These are phyloP conservation scores for Osmerus eperlanus DNA, from an alignment of 2,113 vertebrate genomes.

Conservation along the genomic window DNA sequence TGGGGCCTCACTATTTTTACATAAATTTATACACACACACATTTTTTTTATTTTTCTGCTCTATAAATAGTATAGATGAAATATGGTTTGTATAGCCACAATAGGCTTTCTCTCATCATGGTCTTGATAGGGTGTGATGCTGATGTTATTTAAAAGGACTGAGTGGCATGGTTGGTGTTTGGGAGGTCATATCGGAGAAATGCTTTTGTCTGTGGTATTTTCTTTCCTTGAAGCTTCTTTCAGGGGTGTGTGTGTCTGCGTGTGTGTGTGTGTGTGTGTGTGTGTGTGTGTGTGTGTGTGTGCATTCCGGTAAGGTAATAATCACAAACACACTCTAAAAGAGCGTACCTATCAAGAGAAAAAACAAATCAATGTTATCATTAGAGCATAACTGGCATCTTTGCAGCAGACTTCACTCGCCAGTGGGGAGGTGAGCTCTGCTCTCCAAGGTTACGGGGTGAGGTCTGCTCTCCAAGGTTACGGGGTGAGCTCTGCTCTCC, in stretches of 20 bases:
- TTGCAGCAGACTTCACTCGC: no score
- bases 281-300: background rate
- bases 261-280: background rate
- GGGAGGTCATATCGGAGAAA: background rate
- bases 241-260: background rate
- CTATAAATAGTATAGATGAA: conserved; percentile 66
- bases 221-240: background rate
- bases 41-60: conserved; percentile 8
- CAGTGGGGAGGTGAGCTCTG: background rate
- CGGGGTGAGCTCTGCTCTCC: conserved; percentile 24
- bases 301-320: background rate
- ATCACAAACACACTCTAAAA: background rate
- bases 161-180: background rate
- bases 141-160: background rate
- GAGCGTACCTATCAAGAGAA: background rate
- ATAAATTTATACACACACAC: background rate
- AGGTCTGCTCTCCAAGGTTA: conserved; percentile 27
- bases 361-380: background rate
- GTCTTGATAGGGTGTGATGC: background rate
- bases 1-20: conserved; percentile 1
- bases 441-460: background rate
- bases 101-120: conserved; percentile 39
- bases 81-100: conserved; percentile 38
- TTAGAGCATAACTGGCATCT: background rate
- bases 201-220: background rate